These are phyloP conservation scores for Sinopyrophorus schimmeli DNA, from an alignment of 2,888 invertebrate genomes.

Conservation along the genomic window DNA sequence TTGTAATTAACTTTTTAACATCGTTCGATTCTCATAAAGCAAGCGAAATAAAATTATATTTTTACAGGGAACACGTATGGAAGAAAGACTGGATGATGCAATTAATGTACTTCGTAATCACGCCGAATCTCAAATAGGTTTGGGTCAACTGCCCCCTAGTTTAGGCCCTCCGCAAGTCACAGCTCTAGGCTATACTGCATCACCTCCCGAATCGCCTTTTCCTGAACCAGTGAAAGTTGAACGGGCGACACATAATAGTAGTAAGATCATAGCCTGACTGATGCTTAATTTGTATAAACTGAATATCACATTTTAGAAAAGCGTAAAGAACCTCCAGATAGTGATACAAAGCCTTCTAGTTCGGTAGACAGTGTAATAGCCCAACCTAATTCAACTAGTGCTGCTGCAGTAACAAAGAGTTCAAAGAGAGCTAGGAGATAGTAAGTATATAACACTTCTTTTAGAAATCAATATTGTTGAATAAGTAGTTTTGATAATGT, in stretches of 20 bases:
- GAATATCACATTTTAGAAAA: conserved; percentile 62
- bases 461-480: too few relatives aligned
- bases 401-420: conserved; percentile 55
- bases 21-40: too few relatives aligned
- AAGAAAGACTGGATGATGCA: conserved; percentile 92
- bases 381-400: conserved; percentile 61
- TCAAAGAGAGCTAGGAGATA: conserved; percentile 76
- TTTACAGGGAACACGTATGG: conserved; percentile 84
- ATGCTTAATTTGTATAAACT: not conserved
- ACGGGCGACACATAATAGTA: conserved; percentile 55
- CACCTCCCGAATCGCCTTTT: conserved; percentile 53
- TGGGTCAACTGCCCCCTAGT: conserved; percentile 52
- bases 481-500: too few relatives aligned
- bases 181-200: conserved; percentile 59
- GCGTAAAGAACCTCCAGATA: conserved; percentile 83
- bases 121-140: conserved; percentile 79
- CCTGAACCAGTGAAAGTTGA: conserved; percentile 55
- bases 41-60: conserved; percentile 10
- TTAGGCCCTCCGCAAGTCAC: conserved; percentile 57
- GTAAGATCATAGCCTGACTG: conserved; percentile 42
- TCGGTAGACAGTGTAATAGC: conserved; percentile 58
- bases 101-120: conserved; percentile 94
- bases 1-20: too few relatives aligned
- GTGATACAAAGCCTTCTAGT: conserved; percentile 65
- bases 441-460: too few relatives aligned